Evolutionary conservation across 1,140 invertebrate genomes (phyloP), one percentile per base, ranked within the genome.

Genomic region (Platyura marginata): DNA sequence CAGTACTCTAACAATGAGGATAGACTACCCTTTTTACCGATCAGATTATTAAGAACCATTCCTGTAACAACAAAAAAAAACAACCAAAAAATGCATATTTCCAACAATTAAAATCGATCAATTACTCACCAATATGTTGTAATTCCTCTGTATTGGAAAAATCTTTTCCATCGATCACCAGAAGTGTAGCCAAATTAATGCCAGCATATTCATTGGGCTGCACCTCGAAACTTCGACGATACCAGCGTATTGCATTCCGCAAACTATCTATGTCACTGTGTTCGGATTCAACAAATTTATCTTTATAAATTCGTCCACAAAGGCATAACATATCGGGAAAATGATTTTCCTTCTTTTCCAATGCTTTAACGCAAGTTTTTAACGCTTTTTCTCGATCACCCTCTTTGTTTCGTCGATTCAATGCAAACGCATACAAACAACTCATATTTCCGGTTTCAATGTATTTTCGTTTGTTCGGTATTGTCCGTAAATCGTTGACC

Each of bases 171-270:
- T 82, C 88, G 52, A 98, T 94, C n/a, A 98, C 92, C 23, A 99
- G 66, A 16, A 99, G 65, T 13, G 95, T 99, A 19, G 95, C 95
- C 49, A 98, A 70, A 71, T 99, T 99, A 45, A 99, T 98, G 25
- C 94, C 95, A 18, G 93, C 93, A 69, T 98, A 98, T 68, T 98
- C 94, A 65, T 98, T 96, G 2, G 93, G 94, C 56, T 97, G 93
- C 25, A 96, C 82, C 57, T 82, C 89, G 65, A 98, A 99, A 39
- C 94, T 94, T 70, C 95, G 91, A 46, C 92, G 72, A 61, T 99
- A 98, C 95, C 95, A 98, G 62, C 85, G 75, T 51, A 98, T 98
- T 21, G 95, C 94, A 67, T 85, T 81, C 22, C 84, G 73, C 42
- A 98, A 68, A 54, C 88, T 90, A 21, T 85, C 80, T 52, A 76